phyloP scores from a whole-genome alignment of 1,140 invertebrate species.

The Lutraria rhynchaena region DNA sequence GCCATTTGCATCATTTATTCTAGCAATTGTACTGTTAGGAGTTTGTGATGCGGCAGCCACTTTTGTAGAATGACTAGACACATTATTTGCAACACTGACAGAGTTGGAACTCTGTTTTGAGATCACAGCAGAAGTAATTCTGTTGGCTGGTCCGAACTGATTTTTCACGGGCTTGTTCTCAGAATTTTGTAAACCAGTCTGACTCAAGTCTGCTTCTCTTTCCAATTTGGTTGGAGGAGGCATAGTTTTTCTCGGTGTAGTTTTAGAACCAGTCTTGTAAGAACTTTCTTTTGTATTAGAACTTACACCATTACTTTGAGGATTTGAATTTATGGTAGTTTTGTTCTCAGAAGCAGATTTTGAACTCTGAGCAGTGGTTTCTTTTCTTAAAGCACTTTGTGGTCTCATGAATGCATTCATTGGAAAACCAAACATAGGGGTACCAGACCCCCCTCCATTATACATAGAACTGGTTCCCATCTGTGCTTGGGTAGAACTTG shows the following conservation, averaged over 20 bases:
- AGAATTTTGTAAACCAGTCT: conserved; percentile 36
- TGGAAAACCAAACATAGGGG: conserved; percentile 63
- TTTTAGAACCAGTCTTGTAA: conserved; percentile 25
- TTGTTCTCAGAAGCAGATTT: conserved; percentile 15
- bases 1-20: conserved; percentile 22
- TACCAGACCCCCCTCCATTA: conserved; percentile 19
- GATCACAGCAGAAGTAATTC: not conserved
- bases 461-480: conserved; percentile 16
- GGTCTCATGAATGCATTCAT: conserved; percentile 79
- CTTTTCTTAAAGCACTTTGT: conserved; percentile 71
- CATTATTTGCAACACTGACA: conserved; percentile 3
- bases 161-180: conserved; percentile 2
- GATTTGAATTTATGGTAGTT: conserved; percentile 12
- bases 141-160: conserved; percentile 48
- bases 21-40: conserved; percentile 32
- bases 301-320: not conserved
- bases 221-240: conserved; percentile 37
- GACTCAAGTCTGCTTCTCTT: conserved; percentile 45
- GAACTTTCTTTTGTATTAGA: conserved; percentile 27
- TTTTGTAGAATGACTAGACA: conserved; percentile 20
- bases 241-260: conserved; percentile 22
- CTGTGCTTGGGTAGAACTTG: conserved; percentile 23
- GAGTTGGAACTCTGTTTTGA: conserved; percentile 19
- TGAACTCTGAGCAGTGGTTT: conserved; percentile 18
- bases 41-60: conserved; percentile 45